phyloP scores from a whole-genome alignment of 2,113 vertebrate genomes.

The Lasiurus cinereus region DNA sequence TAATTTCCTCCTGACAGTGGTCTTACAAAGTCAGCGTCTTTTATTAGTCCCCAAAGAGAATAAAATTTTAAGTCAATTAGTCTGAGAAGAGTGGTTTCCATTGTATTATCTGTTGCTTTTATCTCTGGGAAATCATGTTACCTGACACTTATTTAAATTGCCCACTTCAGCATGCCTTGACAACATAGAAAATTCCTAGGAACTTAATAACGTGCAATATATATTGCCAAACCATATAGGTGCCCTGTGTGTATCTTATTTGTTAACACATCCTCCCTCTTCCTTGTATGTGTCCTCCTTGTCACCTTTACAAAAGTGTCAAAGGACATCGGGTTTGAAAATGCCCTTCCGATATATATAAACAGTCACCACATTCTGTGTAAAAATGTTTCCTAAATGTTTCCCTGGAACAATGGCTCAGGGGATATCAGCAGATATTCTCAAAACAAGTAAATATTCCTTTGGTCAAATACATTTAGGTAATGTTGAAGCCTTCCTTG shows the following conservation, averaged over 20 bases:
- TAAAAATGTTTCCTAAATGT: conserved; percentile 8
- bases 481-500: not conserved
- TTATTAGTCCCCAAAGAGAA: conserved; percentile 3
- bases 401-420: not conserved
- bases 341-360: not conserved
- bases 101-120: not conserved
- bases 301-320: not conserved
- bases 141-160: not conserved
- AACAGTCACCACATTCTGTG: not conserved
- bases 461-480: not conserved
- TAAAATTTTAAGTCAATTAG: conserved; percentile 48
- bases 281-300: not conserved
- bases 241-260: not conserved
- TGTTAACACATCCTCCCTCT: not conserved
- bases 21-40: conserved; percentile 38
- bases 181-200: conserved; percentile 25
- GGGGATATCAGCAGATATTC: conserved; percentile 23
- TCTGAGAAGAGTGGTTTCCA: not conserved
- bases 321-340: not conserved
- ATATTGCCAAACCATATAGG: not conserved
- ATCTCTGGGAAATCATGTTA: conserved; percentile 24
- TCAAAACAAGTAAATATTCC: not conserved
- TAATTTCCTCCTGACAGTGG: conserved; percentile 13
- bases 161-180: not conserved
- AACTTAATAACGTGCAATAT: not conserved